Evolutionary conservation across 1,140 invertebrate species (phyloP).

Genomic region (Drosophila bocqueti): DNA sequence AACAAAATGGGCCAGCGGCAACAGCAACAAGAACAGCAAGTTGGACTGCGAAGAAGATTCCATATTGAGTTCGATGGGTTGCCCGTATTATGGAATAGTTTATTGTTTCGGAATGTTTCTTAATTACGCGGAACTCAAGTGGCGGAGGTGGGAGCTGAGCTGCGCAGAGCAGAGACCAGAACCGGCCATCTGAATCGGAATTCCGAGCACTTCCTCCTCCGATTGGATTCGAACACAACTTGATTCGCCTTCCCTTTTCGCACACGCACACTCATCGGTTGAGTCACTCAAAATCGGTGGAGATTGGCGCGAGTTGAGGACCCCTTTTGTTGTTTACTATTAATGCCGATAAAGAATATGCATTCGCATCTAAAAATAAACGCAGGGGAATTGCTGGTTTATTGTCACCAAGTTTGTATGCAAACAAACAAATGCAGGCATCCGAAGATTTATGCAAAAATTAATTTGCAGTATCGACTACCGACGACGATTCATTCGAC

Average conservation of each 20-base stretch:
- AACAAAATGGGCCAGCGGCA: slow-evolving; percentile 33
- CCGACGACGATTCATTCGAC: slow-evolving; percentile 24
- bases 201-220: slow-evolving; percentile 69
- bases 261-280: slow-evolving; percentile 54
- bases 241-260: slow-evolving; percentile 38
- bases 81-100: slow-evolving; percentile 67
- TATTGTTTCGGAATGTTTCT: slow-evolving; percentile 81
- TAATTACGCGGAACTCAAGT: slow-evolving; percentile 81
- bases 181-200: slow-evolving; percentile 56
- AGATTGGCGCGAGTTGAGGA: slow-evolving; percentile 12
- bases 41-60: slow-evolving; percentile 27
- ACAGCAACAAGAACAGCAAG: not conserved
- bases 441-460: slow-evolving; percentile 77
- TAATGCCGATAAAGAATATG: slow-evolving; percentile 55
- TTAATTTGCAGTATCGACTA: slow-evolving; percentile 50
- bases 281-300: slow-evolving; percentile 32
- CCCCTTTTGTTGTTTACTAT: slow-evolving; percentile 55
- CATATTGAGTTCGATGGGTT: slow-evolving; percentile 66
- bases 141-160: slow-evolving; percentile 40
- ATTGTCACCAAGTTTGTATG: slow-evolving; percentile 48
- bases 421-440: slow-evolving; percentile 19
- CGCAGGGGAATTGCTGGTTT: slow-evolving; percentile 20
- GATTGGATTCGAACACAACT: slow-evolving; percentile 7
- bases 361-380: slow-evolving; percentile 50
- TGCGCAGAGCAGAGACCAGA: slow-evolving; percentile 24